Percentiles rank a stretch among this genome's conserved stretches.
These are phyloP conservation scores for Neoaliturus tenellus DNA, from an alignment of 2,888 invertebrate species.

Conservation along the genomic window DNA sequence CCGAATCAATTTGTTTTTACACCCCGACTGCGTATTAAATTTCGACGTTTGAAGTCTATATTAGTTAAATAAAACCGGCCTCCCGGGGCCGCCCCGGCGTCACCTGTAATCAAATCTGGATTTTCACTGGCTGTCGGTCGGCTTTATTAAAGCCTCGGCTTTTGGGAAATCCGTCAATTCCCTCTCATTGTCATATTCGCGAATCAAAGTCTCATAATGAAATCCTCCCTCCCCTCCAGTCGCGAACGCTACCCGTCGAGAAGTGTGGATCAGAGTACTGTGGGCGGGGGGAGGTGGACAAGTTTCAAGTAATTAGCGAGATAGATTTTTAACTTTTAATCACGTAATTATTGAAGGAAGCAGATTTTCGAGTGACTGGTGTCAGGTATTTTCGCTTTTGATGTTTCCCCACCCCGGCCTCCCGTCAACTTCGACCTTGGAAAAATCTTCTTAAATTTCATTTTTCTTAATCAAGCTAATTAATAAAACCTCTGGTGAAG, in stretches of 20 bases:
- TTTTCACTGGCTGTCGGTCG: not conserved
- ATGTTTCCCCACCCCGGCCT: not conserved
- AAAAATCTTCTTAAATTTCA: not conserved
- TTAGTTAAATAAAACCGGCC: conserved; percentile 20
- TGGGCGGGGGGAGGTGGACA: not conserved
- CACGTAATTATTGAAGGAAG: conserved; percentile 41
- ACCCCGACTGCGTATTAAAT: conserved; percentile 14
- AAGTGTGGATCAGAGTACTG: not conserved
- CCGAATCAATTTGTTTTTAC: conserved; percentile 33
- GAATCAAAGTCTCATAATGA: conserved; percentile 45
- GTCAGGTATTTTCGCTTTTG: conserved; percentile 45
- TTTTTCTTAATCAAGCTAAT: not conserved
- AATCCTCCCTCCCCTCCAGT: conserved; percentile 13
- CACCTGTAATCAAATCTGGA: conserved; percentile 44
- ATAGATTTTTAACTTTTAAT: conserved; percentile 45
- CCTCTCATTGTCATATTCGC: conserved; percentile 31
- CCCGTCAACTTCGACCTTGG: not conserved
- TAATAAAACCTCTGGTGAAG: not conserved
- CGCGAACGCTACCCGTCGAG: not conserved
- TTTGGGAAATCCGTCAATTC: conserved; percentile 42
- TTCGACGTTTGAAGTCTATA: conserved; percentile 26
- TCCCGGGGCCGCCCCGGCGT: not conserved
- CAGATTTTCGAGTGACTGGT: conserved; percentile 36
- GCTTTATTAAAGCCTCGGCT: conserved; percentile 37
- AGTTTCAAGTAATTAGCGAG: conserved; percentile 50